Conservation (phyloP, 2,797 vertebrate genomes). For the Melanogrammus aeglefinus region DNA sequence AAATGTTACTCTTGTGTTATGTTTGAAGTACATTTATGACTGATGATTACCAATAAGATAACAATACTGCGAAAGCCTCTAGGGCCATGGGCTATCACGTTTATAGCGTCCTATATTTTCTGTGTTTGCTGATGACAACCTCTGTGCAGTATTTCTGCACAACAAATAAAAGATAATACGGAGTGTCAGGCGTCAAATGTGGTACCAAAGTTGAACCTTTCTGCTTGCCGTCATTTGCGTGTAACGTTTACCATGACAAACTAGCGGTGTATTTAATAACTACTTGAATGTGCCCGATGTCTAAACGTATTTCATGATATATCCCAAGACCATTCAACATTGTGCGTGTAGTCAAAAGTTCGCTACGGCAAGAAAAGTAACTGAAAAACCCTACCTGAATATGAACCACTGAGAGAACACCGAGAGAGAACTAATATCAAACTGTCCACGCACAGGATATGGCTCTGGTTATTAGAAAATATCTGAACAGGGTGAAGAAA, state of each 20-base stretch:
- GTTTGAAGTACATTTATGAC: neutral
- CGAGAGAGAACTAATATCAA: neutral
- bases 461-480: conserved; percentile 64
- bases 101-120: neutral
- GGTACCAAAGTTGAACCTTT: conserved; percentile 11
- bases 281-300: neutral
- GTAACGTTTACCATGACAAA: conserved; percentile 28
- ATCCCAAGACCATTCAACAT: neutral
- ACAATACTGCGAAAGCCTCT: neutral
- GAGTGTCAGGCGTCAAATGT: neutral
- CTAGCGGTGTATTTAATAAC: neutral
- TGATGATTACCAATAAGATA: neutral
- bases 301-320: neutral
- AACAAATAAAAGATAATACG: too few species aligned
- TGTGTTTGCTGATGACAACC: neutral
- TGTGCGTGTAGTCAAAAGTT: neutral
- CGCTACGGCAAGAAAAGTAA: neutral
- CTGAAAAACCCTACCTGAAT: neutral
- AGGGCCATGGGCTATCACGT: neutral
- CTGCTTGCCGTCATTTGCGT: conserved; percentile 30
- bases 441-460: conserved; percentile 27
- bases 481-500: conserved; percentile 52
- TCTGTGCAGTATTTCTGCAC: too few species aligned
- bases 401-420: neutral
- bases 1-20: neutral